Base-by-base conservation (phyloP, 2,888 invertebrate genomes). In the Clostera curtula region DNA sequence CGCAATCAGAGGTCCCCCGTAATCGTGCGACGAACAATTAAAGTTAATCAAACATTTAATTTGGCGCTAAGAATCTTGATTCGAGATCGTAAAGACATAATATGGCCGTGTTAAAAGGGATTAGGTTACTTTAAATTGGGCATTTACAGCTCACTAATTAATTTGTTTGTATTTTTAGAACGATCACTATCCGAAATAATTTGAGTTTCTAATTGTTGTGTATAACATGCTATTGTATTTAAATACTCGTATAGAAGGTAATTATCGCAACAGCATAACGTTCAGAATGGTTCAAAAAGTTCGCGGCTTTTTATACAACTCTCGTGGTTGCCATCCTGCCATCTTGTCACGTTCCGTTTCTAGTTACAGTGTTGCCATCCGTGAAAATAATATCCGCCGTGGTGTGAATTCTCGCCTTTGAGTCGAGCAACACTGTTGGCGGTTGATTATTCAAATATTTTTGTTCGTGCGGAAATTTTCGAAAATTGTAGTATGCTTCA, bases 381-480 rank as follows among this genome's bases (percentile, higher is more conserved):
- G 71, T 75, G 64, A 76, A 73, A 77, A 77, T 67, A 76, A 77
- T 72, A 74, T 71, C 66, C 67, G 69, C 64, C 72, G 70, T 57
- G 65, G 29, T 46, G 33, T 42, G 75, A 74, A 75, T 75, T 45
- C 44, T 12, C 31, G 53, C 62, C 71, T 77, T 76, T 76, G 75
- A 74, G 56, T 59, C 24, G 63, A 59, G 59, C 52, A 58, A 48
- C 61, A 64, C 55, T 42, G 45, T 48, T 27, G 36, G 31, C 19
- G 33, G 37, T 43, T 44, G 38, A 49, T 55, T 56, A 56, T 58
- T 56, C 48, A 51, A 56, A 59, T 37, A 44, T 48, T 48, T 47
- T 40, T 44, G 40, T 36, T 43, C 59, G 57, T 59, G 58, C 49
- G 43, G 21, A 19, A 22, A 36, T 37, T 36, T 27, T 37, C 23